Evolutionary conservation across 2,113 vertebrate genomes (phyloP).

Genomic region (Prietella phreatophila): DNA sequence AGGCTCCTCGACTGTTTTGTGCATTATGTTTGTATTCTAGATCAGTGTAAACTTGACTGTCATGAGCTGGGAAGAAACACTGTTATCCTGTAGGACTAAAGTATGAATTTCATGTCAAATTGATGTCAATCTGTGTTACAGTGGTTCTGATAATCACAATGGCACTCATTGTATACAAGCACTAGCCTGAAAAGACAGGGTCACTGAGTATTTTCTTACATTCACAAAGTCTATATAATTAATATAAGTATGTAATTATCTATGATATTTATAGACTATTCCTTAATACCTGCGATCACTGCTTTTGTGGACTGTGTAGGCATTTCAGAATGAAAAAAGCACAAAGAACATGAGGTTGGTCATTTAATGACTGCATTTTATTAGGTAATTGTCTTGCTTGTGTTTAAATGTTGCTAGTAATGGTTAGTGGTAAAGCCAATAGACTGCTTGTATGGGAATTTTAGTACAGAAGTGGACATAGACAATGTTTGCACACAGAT

Average conservation of each 20-base stretch:
- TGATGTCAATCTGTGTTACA: conserved; percentile 66
- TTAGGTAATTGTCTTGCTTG: conserved; percentile 12
- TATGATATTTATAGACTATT: conserved; percentile 31
- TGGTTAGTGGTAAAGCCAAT: neutral
- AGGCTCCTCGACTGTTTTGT: conserved; percentile 35
- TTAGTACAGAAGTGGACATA: neutral
- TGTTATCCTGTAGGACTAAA: conserved; percentile 20
- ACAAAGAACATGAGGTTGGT: neutral
- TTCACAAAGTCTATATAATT: conserved; percentile 31
- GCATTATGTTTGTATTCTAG: conserved; percentile 39
- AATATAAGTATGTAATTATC: conserved; percentile 29
- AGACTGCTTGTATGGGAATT: conserved; percentile 25
- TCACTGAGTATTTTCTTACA: conserved; percentile 47
- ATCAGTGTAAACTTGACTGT: conserved; percentile 20
- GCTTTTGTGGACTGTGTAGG: conserved; percentile 33
- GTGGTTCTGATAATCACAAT: conserved; percentile 58
- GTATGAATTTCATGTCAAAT: conserved; percentile 53
- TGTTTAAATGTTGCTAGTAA: conserved; percentile 32
- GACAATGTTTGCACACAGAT: conserved; percentile 3
- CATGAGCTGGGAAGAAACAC: conserved; percentile 26
- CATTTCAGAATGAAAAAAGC: conserved; percentile 2
- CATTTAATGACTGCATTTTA: conserved; percentile 20
- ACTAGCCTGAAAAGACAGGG: conserved; percentile 47
- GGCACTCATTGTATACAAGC: conserved; percentile 59
- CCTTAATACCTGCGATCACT: conserved; percentile 9